A percentile compares a stretch with the other conserved stretches of the same genome.
phyloP scores from a whole-genome alignment of 2,113 vertebrate species.

The Hydrochoerus hydrochaeris region DNA sequence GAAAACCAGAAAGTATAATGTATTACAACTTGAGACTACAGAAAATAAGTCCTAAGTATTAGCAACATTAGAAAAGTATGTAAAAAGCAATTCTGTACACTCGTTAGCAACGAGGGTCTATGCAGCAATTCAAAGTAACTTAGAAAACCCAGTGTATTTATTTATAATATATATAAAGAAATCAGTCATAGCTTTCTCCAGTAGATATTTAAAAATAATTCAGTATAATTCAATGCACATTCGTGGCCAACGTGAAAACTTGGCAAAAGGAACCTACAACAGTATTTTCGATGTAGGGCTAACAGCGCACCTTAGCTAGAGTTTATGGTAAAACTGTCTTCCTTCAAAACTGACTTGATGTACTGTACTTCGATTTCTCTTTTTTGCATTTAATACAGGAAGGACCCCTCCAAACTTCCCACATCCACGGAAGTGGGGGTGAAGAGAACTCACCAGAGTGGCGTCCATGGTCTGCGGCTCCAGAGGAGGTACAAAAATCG shows the following conservation, averaged over 20 bases:
- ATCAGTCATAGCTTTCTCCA: neutral
- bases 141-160: neutral
- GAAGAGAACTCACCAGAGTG: slow-evolving; percentile 38
- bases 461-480: slow-evolving; percentile 15
- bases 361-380: neutral
- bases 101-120: neutral
- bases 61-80: neutral
- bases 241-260: neutral
- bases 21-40: neutral
- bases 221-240: neutral
- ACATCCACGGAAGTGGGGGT: neutral
- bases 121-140: neutral
- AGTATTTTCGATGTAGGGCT: neutral
- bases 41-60: neutral
- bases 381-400: neutral
- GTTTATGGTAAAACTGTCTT: neutral
- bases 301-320: neutral
- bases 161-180: neutral
- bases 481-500: neutral
- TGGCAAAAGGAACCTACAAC: neutral
- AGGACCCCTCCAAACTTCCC: neutral
- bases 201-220: neutral
- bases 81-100: neutral
- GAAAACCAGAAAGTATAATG: neutral
- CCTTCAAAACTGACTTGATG: neutral